Percentiles rank a stretch among this genome's conserved stretches.
phyloP scores from a whole-genome alignment of 1,140 invertebrate genomes.

The Zaprionus camerounensis region DNA sequence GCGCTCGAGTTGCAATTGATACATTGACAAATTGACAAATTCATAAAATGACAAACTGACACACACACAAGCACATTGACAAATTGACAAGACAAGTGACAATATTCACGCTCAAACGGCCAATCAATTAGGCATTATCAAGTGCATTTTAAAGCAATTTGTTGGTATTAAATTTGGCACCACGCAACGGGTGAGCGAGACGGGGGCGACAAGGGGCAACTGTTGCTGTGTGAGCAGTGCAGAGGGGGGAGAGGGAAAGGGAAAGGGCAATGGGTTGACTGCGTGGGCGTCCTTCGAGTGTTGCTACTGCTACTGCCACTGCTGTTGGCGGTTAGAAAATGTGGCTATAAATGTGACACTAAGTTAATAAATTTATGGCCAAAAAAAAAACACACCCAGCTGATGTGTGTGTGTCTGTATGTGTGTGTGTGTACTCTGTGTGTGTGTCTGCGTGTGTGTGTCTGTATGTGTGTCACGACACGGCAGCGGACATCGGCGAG shows the following conservation, averaged over 20 bases:
- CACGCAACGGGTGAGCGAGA: neutral
- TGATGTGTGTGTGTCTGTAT: constrained; percentile 25
- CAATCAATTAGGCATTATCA: constrained; percentile 57
- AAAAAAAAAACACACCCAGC: constrained; percentile 80
- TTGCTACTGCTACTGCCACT: neutral
- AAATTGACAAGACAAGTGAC: constrained; percentile 29
- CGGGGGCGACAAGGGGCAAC: neutral
- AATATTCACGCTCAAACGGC: constrained; percentile 38
- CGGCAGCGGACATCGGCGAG: constrained; percentile 33
- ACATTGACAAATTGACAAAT: constrained; percentile 13
- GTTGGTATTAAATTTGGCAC: constrained; percentile 17
- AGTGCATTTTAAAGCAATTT: constrained; percentile 50
- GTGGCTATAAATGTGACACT: constrained; percentile 80
- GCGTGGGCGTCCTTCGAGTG: constrained; percentile 32
- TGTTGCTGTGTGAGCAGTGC: constrained; percentile 15
- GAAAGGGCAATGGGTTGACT: neutral
- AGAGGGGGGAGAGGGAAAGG: no score
- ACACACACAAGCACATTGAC: constrained; percentile 2
- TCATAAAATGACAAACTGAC: neutral
- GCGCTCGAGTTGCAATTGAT: constrained; percentile 14
- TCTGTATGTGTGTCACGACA: constrained; percentile 30
- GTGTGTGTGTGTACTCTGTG: constrained; percentile 7
- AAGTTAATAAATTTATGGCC: constrained; percentile 82
- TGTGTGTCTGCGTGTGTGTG: neutral
- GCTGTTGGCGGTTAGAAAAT: constrained; percentile 51